phyloP scores from a whole-genome alignment of 2,113 vertebrate species.

The Delphinapterus leucas region DNA sequence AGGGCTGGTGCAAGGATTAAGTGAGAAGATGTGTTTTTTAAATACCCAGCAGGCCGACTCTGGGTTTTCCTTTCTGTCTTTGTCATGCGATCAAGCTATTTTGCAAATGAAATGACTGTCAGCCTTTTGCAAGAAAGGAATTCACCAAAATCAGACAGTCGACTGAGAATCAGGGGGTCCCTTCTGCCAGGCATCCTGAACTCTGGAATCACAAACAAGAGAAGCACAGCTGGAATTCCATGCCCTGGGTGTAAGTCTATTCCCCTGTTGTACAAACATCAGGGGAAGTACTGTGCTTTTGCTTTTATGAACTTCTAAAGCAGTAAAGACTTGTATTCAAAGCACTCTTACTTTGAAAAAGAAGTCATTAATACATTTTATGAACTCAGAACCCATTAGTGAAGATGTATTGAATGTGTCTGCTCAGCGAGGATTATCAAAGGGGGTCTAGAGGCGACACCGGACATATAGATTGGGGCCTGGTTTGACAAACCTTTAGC shows the following conservation, averaged over 20 bases:
- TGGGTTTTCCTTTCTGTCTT: neutral
- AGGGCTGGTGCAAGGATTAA: neutral
- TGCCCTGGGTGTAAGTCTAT: accelerated
- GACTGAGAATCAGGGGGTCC: neutral
- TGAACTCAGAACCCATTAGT: slow-evolving; percentile 59
- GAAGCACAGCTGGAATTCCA: neutral
- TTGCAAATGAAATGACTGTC: neutral
- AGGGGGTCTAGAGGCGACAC: neutral
- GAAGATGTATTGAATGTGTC: neutral
- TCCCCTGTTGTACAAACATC: neutral
- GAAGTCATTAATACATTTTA: slow-evolving; percentile 70
- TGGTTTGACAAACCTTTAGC: slow-evolving; percentile 4
- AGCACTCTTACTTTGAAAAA: slow-evolving; percentile 65
- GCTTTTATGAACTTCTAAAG: slow-evolving; percentile 62
- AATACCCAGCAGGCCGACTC: neutral
- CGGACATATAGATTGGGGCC: neutral
- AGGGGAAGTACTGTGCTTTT: slow-evolving; percentile 31
- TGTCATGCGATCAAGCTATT: neutral
- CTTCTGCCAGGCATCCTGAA: neutral
- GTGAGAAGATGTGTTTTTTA: neutral
- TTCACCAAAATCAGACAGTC: neutral
- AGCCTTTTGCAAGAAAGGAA: neutral
- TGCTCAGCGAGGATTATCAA: slow-evolving; percentile 6
- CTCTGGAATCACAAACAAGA: neutral
- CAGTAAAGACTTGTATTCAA: slow-evolving; percentile 63